phyloP scores from a whole-genome alignment of 2,888 invertebrate genomes.

The Eutolmus rufibarbis region DNA sequence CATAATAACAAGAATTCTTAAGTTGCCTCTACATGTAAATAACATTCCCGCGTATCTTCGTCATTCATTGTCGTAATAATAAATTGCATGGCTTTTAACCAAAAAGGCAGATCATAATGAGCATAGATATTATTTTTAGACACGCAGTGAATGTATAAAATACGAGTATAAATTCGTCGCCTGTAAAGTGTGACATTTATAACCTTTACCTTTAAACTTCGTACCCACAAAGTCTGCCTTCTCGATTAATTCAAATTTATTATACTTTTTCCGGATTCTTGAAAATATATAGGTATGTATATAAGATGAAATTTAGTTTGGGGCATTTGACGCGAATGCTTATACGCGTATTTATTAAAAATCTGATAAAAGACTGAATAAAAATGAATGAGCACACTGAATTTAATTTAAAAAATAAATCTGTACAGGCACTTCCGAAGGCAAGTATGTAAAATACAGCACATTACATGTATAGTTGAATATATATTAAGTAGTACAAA shows the following conservation, averaged over 20 bases:
- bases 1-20: too few relatives aligned
- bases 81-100: neutral
- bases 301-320: neutral
- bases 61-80: too few relatives aligned
- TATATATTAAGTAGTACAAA: neutral
- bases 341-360: too few relatives aligned
- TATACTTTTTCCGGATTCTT: neutral
- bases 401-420: neutral
- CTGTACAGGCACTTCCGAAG: neutral
- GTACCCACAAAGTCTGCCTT: neutral
- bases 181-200: neutral
- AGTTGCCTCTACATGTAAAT: too few relatives aligned
- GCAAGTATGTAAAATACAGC: neutral
- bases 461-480: neutral
- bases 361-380: too few relatives aligned
- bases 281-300: neutral
- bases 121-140: neutral
- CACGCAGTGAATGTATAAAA: neutral
- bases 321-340: neutral
- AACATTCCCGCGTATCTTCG: too few relatives aligned
- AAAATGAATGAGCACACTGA: neutral
- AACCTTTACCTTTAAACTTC: neutral
- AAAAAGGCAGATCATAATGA: neutral
- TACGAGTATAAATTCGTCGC: too few relatives aligned
- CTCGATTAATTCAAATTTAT: neutral